Base-by-base conservation (phyloP, 2,888 invertebrate species). In the Lampropteryx suffumata region DNA sequence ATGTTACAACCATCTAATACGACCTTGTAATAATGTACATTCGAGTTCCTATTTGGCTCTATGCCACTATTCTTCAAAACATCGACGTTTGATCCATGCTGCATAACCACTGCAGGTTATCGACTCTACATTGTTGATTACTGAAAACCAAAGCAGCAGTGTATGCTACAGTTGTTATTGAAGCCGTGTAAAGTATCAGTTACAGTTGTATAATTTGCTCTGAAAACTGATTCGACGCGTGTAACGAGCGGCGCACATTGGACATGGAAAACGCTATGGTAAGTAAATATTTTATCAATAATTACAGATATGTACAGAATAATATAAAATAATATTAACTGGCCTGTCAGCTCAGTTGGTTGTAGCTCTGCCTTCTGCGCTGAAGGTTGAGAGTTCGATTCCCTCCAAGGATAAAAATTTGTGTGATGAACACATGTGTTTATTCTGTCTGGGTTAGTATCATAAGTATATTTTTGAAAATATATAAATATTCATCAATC, bases 21-120 rank as follows among this genome's bases (percentile, higher is more conserved):
- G 67, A 60, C 69, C 70, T 76, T 74, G 73, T 51, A 40, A 41
- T 50, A n/a, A n/a, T n/a, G n/a, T n/a, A 58, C 55, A 60, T 73
- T 76, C 73, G 78, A 66, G 71, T 79, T 82, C 79, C 76, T 79
- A 74, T 77, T 81, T 84, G 84, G 83, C 80, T 65, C 52, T 36
- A 30, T 67, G 84, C 84, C 84, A 83, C 61, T 30, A 30, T 45
- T 36, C 34, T 27, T 36, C 42, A 47, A 49, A 48, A 37, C 39
- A 37, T 54, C 52, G 45, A 11, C 7, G 11, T 35, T 45, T 52
- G 49, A 42, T 54, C 40, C 33, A 14, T 29, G 12, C n/a, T 5
- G 1, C 2, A 0, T 1, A 45, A 54, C 51, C 60, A 71, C 60
- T 59, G 54, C 59, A 35, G 35, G 11, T 39, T 59, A 24, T 5